Evolutionary conservation across 2,113 vertebrate genomes (phyloP), one percentile per base, ranked within the genome.

Genomic region (Dipodomys merriami): DNA sequence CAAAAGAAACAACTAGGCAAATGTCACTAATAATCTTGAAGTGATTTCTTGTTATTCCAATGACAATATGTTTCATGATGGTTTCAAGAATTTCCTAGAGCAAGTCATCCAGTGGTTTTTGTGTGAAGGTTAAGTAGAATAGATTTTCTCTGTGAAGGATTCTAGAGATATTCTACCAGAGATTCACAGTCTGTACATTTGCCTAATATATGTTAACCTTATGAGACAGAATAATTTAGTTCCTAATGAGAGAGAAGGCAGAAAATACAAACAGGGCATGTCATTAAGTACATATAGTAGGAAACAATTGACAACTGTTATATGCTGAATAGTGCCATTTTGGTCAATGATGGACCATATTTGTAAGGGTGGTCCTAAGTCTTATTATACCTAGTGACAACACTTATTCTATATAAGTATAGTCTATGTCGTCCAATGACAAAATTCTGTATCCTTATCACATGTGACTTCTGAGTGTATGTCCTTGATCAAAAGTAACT

Each of bases 401-500:
- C 68, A 49, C 67, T 79, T 16, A 6, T 79, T 57, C 39, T 71
- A 39, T 67, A 5, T 67, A 46, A 78, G 30, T 71, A 79, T 6
- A 39, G 46, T 67, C 22, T 53, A 49, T 53, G 60, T 44, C 62
- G 23, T 11, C 64, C 29, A 33, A 2, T 79, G 33, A 25, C 33
- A 15, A 46, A 60, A 77, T 62, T 77, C 49, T 46, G 15, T 62
- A 62, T 46, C 46, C 33, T 46, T 83, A 29, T 22, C 30, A 15
- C 57, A 22, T 69, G 30, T 62, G 69, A 27, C 22, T 65, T n/a
- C 27, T 68, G 8, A 62, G 3, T 44, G 44, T 35, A 33, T 71
- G 35, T 65, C 65, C 29, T 91, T 81, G 93, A 73, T 94, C 23
- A 89, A 89, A 39, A 88, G 23, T 3, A 92, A 76, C 72, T 90